Base-by-base conservation (phyloP, 2,888 invertebrate species). In the Sphaeridia pumilis region DNA sequence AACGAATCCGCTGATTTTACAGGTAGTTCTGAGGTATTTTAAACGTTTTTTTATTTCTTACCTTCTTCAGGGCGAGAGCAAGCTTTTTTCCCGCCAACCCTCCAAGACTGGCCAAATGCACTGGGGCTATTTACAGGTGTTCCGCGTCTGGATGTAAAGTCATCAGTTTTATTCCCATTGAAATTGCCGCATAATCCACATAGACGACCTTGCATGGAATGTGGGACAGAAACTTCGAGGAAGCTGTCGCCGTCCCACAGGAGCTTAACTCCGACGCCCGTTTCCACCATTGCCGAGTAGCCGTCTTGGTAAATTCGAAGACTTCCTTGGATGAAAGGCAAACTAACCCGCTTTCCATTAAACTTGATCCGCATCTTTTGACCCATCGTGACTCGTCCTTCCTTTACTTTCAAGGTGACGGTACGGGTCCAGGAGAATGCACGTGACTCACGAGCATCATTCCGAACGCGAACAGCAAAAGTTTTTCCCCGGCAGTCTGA, bases 111-210 rank as follows among this genome's bases (percentile, higher is more conserved):
- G 2, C 87, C 92, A 67, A 94, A 92, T 49, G 78, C 78, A 46
- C 74, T 73, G 0, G 76, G 72, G 63, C 87, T 84, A 43, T 75
- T 75, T 55, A 84, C 77, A 45, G 81, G 71, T 25, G 66, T 64
- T 4, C 72, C 72, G 75, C 74, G 10, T 85, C 87, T 60, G 78
- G 78, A 48, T 82, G 76, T 46, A 80, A 79, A 60, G 74, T 80
- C 67, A 49, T 64, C 64, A 46, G 84, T 78, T 2, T 83, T 80
- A 58, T 84, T 75, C 43, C 83, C 83, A 71, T 94, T 95, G 72
- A 86, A 95, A 70, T 94, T 94, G 1, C 95, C 95, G 68, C 95
- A 95, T 20, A 95, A 74, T 14, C 95, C 95, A 68, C 93, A 93
- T 89, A 79, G 73, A 93, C 94, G 70, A 93, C 94, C 61, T 81